These are phyloP conservation scores for Phylloscopus whistleri DNA, from an alignment of 2,113 vertebrate genomes.

Conservation along the genomic window DNA sequence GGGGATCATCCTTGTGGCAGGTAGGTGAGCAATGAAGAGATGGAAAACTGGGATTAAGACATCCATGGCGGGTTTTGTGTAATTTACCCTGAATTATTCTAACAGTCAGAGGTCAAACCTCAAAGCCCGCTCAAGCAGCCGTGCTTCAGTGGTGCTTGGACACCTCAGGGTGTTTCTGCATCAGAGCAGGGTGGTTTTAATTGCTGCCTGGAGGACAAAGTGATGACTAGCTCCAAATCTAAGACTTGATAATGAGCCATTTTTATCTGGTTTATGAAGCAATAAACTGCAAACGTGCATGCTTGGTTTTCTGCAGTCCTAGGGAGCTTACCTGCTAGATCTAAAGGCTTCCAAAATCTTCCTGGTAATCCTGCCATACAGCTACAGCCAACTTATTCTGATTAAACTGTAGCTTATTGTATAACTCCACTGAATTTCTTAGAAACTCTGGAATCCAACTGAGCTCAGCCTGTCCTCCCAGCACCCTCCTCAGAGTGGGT, in stretches of 20 bases:
- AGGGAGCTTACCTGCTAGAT: background rate
- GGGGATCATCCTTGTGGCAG: constrained; percentile 63
- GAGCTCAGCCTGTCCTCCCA: background rate
- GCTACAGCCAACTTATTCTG: background rate
- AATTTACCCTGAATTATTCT: background rate
- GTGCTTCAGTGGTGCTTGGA: background rate
- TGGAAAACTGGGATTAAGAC: background rate
- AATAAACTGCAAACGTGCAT: accelerated
- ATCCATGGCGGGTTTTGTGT: background rate
- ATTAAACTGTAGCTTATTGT: background rate
- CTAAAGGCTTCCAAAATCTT: background rate
- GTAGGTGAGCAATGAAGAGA: constrained; percentile 56
- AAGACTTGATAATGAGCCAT: background rate
- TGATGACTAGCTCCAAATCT: background rate
- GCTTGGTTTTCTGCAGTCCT: background rate
- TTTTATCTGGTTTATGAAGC: background rate
- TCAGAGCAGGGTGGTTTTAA: background rate
- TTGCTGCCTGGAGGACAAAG: background rate
- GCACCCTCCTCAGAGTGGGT: background rate
- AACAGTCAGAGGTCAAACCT: background rate
- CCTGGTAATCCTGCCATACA: background rate
- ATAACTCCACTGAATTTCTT: background rate
- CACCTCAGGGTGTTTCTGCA: background rate
- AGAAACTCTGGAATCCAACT: too few relatives aligned
- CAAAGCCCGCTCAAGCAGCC: background rate